phyloP scores from a whole-genome alignment of 1,140 invertebrate species.

The Mya arenaria region DNA sequence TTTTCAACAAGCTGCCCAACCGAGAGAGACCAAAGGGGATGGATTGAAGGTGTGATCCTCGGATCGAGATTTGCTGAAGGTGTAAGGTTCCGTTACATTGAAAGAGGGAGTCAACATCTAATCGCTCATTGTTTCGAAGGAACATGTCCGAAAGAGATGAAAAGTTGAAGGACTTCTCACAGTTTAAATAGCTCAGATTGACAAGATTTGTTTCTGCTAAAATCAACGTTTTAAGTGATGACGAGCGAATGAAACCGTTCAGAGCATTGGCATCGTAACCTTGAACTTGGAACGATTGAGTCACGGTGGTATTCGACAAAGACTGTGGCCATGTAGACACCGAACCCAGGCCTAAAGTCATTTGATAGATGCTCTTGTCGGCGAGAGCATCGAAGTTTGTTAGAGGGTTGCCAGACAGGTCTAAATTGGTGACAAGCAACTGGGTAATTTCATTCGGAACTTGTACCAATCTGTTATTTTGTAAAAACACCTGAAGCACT shows the following conservation, averaged over 20 bases:
- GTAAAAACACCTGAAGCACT: neutral
- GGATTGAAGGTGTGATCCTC: neutral
- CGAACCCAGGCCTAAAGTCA: neutral
- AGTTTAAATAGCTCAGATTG: neutral
- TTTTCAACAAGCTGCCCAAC: neutral
- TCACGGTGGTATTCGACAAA: neutral
- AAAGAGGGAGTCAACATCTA: neutral
- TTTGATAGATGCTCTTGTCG: neutral
- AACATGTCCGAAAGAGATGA: neutral
- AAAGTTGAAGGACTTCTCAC: neutral
- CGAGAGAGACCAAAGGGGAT: neutral
- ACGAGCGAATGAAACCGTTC: neutral
- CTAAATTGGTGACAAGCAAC: neutral
- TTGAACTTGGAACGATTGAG: neutral
- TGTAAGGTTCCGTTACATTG: neutral
- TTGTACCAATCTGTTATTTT: neutral
- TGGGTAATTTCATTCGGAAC: neutral
- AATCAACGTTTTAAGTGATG: neutral
- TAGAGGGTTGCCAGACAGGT: neutral
- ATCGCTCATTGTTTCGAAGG: neutral
- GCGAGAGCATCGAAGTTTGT: neutral
- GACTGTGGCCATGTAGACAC: neutral
- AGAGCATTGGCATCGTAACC: neutral
- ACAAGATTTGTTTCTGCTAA: neutral
- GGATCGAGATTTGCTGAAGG: neutral